phyloP scores from a whole-genome alignment of 2,797 vertebrate genomes.

The Trachops cirrhosus region DNA sequence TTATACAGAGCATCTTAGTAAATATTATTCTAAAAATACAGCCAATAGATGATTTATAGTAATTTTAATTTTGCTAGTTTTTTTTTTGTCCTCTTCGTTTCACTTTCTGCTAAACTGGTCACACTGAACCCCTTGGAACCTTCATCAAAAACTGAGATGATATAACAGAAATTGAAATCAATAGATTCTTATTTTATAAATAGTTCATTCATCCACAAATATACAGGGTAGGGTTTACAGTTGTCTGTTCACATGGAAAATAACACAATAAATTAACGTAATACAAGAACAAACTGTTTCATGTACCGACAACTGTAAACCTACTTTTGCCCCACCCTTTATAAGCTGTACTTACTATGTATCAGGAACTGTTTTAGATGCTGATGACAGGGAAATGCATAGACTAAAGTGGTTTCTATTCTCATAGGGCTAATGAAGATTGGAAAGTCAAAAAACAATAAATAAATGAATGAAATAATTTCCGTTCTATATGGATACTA shows the following conservation, averaged over 20 bases:
- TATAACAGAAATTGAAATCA: neutral
- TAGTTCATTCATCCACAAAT: neutral
- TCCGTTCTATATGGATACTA: neutral
- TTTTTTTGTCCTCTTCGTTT: slow-evolving; percentile 23
- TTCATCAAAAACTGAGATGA: slow-evolving; percentile 1
- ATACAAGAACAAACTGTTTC: neutral
- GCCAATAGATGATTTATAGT: neutral
- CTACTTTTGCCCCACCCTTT: neutral
- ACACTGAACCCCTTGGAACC: neutral
- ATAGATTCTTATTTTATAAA: slow-evolving; percentile 8
- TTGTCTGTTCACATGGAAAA: neutral
- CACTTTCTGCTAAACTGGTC: neutral
- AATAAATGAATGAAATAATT: neutral
- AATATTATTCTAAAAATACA: neutral
- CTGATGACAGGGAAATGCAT: neutral
- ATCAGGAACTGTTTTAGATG: neutral
- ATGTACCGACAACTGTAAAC: neutral
- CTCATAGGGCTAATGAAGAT: neutral
- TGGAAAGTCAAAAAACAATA: neutral
- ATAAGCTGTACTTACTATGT: neutral
- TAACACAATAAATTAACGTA: neutral
- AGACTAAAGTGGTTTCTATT: neutral
- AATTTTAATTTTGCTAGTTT: slow-evolving; percentile 21
- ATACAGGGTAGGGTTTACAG: neutral
- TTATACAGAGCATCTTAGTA: slow-evolving; percentile 25